Evolutionary conservation across 64 coral and sea anemone genomes (phyloP).

Genomic region (Actinia tenebrosa): DNA sequence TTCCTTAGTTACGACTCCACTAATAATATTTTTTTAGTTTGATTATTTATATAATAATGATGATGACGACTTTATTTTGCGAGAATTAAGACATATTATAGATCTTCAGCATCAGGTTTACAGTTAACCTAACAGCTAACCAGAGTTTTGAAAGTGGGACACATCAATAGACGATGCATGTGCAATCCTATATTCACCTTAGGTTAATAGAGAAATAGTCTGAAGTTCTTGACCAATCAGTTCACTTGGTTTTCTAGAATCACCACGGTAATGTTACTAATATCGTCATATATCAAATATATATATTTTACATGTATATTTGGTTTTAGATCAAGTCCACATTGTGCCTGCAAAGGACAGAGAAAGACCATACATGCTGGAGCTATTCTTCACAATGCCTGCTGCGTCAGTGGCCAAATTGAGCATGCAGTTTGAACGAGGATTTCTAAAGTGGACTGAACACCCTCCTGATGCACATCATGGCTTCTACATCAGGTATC

Average conservation of each 20-base stretch:
- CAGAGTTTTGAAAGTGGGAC: too few species aligned
- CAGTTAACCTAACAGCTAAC: too few species aligned
- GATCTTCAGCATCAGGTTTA: too few species aligned
- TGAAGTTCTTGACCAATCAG: too few species aligned
- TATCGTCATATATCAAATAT: neutral
- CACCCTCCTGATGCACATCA: conserved; percentile 97
- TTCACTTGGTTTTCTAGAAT: too few species aligned
- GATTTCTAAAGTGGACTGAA: conserved; percentile 95
- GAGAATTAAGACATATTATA: too few species aligned
- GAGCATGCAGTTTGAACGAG: conserved; percentile 84
- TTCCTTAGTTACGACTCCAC: neutral
- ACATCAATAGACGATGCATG: too few species aligned
- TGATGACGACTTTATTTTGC: too few species aligned
- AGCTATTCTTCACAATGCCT: conserved; percentile 75
- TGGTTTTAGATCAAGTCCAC: conserved; percentile 34
- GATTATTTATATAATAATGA: too few species aligned
- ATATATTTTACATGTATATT: neutral
- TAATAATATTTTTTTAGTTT: neutral
- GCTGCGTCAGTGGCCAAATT: conserved; percentile 75
- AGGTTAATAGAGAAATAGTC: too few species aligned
- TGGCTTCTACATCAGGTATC: conserved; percentile 94
- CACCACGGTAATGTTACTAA: too few species aligned
- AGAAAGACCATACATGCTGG: conserved; percentile 60
- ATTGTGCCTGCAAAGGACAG: conserved; percentile 80
- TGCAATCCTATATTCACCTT: too few species aligned